Evolutionary conservation across 2,888 invertebrate genomes (phyloP), one percentile per base, ranked within the genome.

Genomic region (Phania funesta): DNA sequence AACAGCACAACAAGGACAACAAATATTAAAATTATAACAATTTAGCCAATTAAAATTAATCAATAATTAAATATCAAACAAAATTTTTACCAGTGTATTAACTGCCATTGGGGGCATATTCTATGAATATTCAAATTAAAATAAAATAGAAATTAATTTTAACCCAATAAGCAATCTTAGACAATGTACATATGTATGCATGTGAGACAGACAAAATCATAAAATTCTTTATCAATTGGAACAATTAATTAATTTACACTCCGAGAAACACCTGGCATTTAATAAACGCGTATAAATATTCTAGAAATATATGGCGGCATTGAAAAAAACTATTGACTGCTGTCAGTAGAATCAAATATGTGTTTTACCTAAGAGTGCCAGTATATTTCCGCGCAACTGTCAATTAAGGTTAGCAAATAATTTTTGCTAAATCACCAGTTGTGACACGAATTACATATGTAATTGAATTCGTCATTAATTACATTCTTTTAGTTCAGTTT

Each of bases 381-480:
- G 9, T 7, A 3, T 22, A n/a, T n/a, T 44, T 11, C 5, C 32
- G n/a, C 22, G 20, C 20, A 38, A 7, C 41, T 62, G 52, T 29
- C 71, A 50, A 41, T 71, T 68, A 62, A 50, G 58, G n/a, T 50
- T 22, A 67, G 58, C 67, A 68, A 76, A 60, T 76, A 76, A 76
- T 76, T 68, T 68, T 76, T 76, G 68, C 52, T 74, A 56, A 38
- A 8, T 22, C 29, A 54, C 64, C 52, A 74, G 74, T 64, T 54
- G 41, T 60, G 26, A 29, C 4, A 29, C 7, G 4, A 29, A 29
- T 29, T 29, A 7, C 7, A 35, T 7, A 9, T 2, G 11, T 2
- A 7, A 35, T 9, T n/a, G 1, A 18, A 38, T 13, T 62, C n/a
- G 24, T 24, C 13, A 6, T 5, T 8, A 16, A 8, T 29, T 29